These are phyloP conservation scores for Oncorhynchus gorbuscha DNA, from an alignment of 2,113 vertebrate species.

Conservation along the genomic window DNA sequence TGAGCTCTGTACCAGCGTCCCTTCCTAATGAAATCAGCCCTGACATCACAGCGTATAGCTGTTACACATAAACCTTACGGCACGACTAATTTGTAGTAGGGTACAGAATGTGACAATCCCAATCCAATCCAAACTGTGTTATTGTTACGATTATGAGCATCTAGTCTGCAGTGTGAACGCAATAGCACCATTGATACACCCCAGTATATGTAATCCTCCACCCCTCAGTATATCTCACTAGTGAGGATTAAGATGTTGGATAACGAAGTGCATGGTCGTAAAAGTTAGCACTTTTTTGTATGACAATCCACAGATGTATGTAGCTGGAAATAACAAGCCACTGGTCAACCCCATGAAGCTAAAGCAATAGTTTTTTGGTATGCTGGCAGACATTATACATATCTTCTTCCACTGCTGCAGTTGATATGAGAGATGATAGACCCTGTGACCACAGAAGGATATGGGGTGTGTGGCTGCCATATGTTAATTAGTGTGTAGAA, in stretches of 20 bases:
- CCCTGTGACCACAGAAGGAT: background rate
- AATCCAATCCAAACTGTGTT: conserved; percentile 32
- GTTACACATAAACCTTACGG: conserved; percentile 27
- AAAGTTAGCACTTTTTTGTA: conserved; percentile 26
- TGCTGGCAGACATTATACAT: conserved; percentile 41
- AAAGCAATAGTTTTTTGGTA: conserved; percentile 54
- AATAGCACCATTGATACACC: conserved; percentile 63
- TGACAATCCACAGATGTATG: conserved; percentile 53
- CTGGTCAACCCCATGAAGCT: conserved; percentile 3
- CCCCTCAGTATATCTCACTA: too few relatives aligned
- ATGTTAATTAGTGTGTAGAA: background rate
- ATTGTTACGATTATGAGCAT: conserved; percentile 34
- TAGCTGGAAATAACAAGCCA: conserved; percentile 20
- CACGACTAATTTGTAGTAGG: conserved; percentile 28
- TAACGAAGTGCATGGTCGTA: too few relatives aligned
- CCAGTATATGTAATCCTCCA: too few relatives aligned
- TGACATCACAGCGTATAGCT: conserved; percentile 70
- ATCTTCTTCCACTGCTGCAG: conserved; percentile 19
- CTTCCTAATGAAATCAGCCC: conserved; percentile 56
- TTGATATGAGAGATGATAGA: background rate
- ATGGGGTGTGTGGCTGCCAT: background rate
- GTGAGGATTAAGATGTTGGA: too few relatives aligned
- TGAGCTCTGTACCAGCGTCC: conserved; percentile 29
- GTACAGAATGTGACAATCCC: conserved; percentile 49
- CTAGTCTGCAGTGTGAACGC: conserved; percentile 25